Percentiles rank a stretch among this genome's conserved stretches.
Evolutionary conservation across 2,797 vertebrate species (phyloP).

Genomic region (Cirrhinus molitorella): DNA sequence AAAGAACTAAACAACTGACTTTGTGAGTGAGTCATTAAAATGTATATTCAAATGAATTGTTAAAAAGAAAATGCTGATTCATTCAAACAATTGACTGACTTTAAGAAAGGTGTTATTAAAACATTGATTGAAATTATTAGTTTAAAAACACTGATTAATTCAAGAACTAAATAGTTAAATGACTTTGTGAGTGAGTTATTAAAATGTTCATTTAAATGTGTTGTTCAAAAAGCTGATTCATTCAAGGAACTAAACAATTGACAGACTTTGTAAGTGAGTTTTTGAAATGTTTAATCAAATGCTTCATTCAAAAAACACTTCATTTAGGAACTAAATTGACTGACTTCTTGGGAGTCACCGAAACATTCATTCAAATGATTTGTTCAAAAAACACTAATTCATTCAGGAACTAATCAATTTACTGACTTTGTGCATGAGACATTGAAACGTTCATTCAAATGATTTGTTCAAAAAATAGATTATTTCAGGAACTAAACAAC

Average conservation of each 20-base stretch:
- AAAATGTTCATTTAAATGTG: background rate
- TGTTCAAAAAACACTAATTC: background rate
- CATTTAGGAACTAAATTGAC: background rate
- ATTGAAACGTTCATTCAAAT: background rate
- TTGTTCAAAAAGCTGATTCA: background rate
- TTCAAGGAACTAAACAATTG: no score
- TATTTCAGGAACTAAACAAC: background rate
- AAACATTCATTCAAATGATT: background rate
- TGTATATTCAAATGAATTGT: no score
- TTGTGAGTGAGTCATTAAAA: no score
- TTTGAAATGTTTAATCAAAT: no score
- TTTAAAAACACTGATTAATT: background rate
- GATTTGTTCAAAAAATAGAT: background rate
- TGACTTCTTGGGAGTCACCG: background rate
- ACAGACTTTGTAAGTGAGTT: no score
- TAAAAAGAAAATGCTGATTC: no score
- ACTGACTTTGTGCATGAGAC: background rate
- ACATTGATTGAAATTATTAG: no score
- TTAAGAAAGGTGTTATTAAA: no score
- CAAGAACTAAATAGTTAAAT: background rate
- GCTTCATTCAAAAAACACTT: background rate
- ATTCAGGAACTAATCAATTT: background rate
- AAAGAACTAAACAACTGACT: no score
- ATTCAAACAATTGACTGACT: no score
- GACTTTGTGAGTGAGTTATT: background rate